These are phyloP conservation scores for Rhizomys pruinosus DNA, from an alignment of 2,113 vertebrate species.

Conservation along the genomic window DNA sequence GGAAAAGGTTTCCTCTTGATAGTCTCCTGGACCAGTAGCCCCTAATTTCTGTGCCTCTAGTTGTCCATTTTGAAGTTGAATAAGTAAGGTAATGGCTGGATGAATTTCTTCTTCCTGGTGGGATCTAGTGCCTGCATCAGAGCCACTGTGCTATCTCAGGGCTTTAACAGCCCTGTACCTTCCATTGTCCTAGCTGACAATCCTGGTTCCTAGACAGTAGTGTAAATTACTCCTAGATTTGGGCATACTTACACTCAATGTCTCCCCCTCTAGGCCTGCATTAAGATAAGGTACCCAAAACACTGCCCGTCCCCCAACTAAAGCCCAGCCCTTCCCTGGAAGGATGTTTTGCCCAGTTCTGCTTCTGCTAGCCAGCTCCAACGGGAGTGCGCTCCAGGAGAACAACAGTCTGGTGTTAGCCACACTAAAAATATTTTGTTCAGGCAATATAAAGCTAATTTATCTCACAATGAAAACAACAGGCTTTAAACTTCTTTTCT, in stretches of 20 bases:
- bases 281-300: neutral
- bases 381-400: neutral
- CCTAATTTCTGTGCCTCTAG: neutral
- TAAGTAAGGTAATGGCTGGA: neutral
- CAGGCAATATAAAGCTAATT: neutral
- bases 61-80: neutral
- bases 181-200: neutral
- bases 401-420: neutral
- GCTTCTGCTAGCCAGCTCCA: neutral
- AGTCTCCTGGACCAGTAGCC: neutral
- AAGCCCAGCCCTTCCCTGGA: neutral
- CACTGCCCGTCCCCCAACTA: neutral
- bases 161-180: neutral
- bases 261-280: neutral
- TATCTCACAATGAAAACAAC: neutral
- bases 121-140: neutral
- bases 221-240: neutral
- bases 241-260: neutral
- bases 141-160: neutral
- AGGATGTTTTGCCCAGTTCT: neutral
- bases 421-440: constrained; percentile 38
- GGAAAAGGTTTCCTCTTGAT: neutral
- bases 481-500: constrained; percentile 37
- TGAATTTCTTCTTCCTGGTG: neutral
- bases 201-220: neutral